Evolutionary conservation across 2,113 vertebrate genomes (phyloP), one percentile per base, ranked within the genome.

Genomic region (Gorilla gorilla): DNA sequence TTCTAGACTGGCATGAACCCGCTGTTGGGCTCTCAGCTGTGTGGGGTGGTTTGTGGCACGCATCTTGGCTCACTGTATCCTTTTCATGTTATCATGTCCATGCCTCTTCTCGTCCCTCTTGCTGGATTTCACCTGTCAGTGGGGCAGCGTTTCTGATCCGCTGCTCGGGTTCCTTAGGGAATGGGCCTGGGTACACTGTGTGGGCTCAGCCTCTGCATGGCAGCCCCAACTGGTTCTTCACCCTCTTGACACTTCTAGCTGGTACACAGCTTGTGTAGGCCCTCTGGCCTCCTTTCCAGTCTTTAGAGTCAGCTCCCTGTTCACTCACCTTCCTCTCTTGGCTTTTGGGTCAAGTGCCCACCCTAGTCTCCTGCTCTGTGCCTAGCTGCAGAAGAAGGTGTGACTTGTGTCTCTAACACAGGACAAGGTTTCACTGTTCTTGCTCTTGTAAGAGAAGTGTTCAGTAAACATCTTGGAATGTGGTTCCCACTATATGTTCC

Each of bases 51-150:
- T 75, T 7, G n/a, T 38, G 11, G 30, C 12, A 8, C 0, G 3
- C 5, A 2, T 83, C 14, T 14, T 10, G 30, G 59, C 82, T 64
- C 38, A 2, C 25, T 9, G 7, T 9, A 4, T 11, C 25, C 55
- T 23, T 38, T 13, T 23, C 0, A 0, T 25, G 61, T 57, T 16
- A 8, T 22, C 0, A 14, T 3, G 30, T 6, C 0, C 8, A 1
- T 2, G 3, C 17, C 27, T 12, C 8, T 25, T 40, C 61, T 38
- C 27, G 9, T 66, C 73, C 72, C 55, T 89, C 22, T 2, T 35
- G 55, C 11, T 23, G 22, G 50, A 4, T 52, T 32, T 32, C 14
- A 1, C 22, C 22, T 40, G 4, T 45, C 18, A 68, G 32, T 32
- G 6, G 48, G 18, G 22, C 10, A 12, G 8, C 13, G 20, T 79